Evolutionary conservation across 2,113 vertebrate species (phyloP), one percentile per base, ranked within the genome.

Genomic region (Poeciliopsis retropinna): DNA sequence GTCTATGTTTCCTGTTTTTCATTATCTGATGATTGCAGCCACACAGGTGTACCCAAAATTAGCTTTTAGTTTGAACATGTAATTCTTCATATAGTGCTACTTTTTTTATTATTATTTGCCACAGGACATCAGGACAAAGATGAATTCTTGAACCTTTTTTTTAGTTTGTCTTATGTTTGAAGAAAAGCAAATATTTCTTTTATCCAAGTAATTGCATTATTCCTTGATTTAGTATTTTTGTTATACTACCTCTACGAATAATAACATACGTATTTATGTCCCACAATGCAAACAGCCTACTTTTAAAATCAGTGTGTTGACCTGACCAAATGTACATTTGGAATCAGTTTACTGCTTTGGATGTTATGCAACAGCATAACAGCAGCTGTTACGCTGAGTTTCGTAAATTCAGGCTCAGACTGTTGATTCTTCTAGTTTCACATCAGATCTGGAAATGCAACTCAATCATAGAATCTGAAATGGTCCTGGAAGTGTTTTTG

Each of bases 51-150:
- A 32, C 1, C 28, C 22, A 25, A 32, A 64, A 10, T 34, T 1
- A 12, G 30, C 31, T 64, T 64, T 34, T 64, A 64, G 34, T 64
- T 64, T 64, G 63, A 64, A 64, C 25, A 34, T 29, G 44, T 47
- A 47, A 47, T 19, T 15, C 17, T 47, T 47, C 15, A 47, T 1
- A 1, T 5, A 28, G 64, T 19, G 64, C 22, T n/a, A 13, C 32
- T 65, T 39, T 10, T 22, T 39, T 37, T 31, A 9, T 37, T 34
- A 37, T 15, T 27, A 1, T 15, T 25, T 8, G 9, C 17, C 4
- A 19, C 4, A 19, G 4, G 3, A 19, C 44, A 47, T 17, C 1
- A 5, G 15, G 5, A 17, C 17, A 19, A 47, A 47, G 14, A 5
- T 6, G 44, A 47, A 47, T 5, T 47, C 5, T 17, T 47, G 44